Base-by-base conservation (phyloP, 2,888 invertebrate genomes). In the Sylvicola fuscatus region DNA sequence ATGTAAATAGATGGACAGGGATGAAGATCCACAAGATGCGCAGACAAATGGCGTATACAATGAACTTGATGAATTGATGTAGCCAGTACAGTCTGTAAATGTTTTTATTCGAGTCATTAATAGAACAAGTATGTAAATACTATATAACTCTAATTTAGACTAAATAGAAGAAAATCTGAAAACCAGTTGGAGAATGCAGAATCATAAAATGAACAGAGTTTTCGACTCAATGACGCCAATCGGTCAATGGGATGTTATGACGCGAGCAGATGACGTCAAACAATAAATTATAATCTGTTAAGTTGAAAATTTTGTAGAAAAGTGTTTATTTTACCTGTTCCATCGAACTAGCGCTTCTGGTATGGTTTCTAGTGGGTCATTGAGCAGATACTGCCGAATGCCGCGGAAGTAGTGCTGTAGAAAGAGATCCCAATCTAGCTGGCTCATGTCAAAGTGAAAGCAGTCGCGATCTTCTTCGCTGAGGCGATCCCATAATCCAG, bases 351-450 rank as follows among this genome's bases (percentile, higher is more conserved):
- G 66, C 42, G 75, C 81, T 46, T 71, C 66, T 1, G 76, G 74
- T 36, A 84, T 54, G 0, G 80, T 78, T 1, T 74, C 72, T 2
- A 78, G 51, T 14, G 81, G 76, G 49, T 89, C 87, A 46, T 86
- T 83, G 27, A 87, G 56, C 8, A 89, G 56, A 51, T 79, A 86
- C 2, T 74, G 65, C 42, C 86, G 65, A 32, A 80, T 66, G 3
- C 89, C 89, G 53, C 66, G 57, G 39, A 72, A 61, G 47, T 76
- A 77, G 37, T 65, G 65, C 38, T 68, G 62, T 42, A 77, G 64
- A 49, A 72, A 80, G 2, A 59, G 51, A 34, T 75, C 70, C 87
- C 87, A 90, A 29, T 77, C 66, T 46, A 89, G 60, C 17, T 71
- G 64, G 0, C 61, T 63, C 42, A 84, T 66, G 49, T 73, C 75